Percentiles rank a stretch among this genome's conserved stretches.
Conservation (phyloP, 2,797 vertebrate genomes). For the Alosa sapidissima region DNA sequence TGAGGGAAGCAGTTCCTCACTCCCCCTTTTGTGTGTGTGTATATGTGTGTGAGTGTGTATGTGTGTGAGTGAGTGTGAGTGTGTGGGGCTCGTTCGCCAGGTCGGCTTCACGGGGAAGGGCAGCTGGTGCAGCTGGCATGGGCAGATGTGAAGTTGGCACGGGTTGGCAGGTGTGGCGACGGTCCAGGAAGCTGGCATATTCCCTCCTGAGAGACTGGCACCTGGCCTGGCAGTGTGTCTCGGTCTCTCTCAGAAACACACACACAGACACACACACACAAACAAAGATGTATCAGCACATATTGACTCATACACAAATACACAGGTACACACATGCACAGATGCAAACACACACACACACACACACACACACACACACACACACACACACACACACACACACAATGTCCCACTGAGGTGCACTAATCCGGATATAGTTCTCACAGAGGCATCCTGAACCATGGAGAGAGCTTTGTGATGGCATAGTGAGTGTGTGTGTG, state of each 20-base stretch:
- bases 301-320: not conserved
- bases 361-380: not conserved
- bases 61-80: constrained; percentile 4
- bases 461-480: constrained; percentile 28
- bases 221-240: constrained; percentile 25
- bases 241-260: constrained; percentile 7
- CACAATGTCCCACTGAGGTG: not conserved
- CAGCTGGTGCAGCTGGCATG: not conserved
- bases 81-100: not conserved
- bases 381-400: not conserved
- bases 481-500: constrained; percentile 29
- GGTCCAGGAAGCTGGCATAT: constrained; percentile 21
- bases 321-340: not conserved
- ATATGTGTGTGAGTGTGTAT: not conserved
- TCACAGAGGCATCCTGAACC: constrained; percentile 13
- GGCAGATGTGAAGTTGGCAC: not conserved
- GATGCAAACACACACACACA: not conserved
- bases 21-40: not conserved
- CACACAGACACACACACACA: not conserved
- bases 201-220: constrained; percentile 27
- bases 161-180: not conserved
- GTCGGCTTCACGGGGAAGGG: not conserved
- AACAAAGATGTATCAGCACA: not conserved
- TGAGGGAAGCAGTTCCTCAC: not conserved
- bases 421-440: not conserved